Evolutionary conservation across 53 echinoderm and acorn worm species (phyloP).

Genomic region (Mesocentrotus franciscanus): DNA sequence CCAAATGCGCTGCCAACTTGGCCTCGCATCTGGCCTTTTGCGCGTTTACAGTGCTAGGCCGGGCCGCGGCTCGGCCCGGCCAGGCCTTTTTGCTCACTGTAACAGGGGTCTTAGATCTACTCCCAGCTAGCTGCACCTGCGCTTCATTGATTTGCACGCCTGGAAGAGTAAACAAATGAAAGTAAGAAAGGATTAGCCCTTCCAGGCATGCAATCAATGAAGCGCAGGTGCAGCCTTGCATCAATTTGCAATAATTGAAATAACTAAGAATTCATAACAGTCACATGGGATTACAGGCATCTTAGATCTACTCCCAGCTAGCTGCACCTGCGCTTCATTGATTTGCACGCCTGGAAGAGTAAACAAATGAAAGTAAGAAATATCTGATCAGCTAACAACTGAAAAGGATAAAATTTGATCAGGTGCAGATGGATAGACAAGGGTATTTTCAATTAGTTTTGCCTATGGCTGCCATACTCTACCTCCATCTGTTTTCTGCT

Average conservation of each 20-base stretch:
- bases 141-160: too few relatives aligned
- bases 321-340: too few relatives aligned
- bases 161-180: background rate
- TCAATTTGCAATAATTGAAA: background rate
- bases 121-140: background rate
- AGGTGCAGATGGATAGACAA: background rate
- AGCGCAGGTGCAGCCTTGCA: background rate
- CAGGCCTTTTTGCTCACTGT: too few relatives aligned
- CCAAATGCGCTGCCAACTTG: too few relatives aligned
- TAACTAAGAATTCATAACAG: background rate
- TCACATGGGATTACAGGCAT: background rate
- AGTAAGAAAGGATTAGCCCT: background rate
- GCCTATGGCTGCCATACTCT: background rate
- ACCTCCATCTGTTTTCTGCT: background rate
- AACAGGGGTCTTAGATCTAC: background rate
- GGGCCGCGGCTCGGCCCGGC: too few relatives aligned
- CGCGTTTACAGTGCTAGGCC: too few relatives aligned
- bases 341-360: too few relatives aligned
- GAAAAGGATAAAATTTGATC: background rate
- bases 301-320: background rate
- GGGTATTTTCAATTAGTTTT: background rate
- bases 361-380: background rate
- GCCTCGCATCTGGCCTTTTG: too few relatives aligned
- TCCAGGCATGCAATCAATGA: background rate
- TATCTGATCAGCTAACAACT: background rate